Base-by-base conservation (phyloP, 2,888 invertebrate genomes). In the Melangyna quadrimaculata region DNA sequence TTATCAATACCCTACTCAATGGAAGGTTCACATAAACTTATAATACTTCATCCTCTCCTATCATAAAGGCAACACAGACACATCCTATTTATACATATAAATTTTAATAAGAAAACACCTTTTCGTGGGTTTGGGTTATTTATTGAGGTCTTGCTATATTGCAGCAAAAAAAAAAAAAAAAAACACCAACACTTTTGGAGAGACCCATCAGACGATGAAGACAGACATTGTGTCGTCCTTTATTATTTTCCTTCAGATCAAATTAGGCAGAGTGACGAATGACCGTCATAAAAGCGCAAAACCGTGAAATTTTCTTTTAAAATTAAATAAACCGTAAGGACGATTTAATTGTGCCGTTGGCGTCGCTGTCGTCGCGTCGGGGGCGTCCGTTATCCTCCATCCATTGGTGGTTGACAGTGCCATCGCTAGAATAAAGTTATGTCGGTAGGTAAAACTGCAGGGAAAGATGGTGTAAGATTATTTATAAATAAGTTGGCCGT, bases 271-370 rank as follows among this genome's bases (percentile, higher is more conserved):
- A 32, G 80, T 86, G 86, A 86, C 86, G 80, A 78, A 86, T 80
- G 80, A 57, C 77, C 86, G 69, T 80, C 86, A 86, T 86, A 86
- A 80, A 86, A 69, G 77, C 77, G 73, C 63, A 75, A 80, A 61
- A 72, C 77, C 77, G 72, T 80, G 61, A 86, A 86, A 86, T 86
- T 71, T 77, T 80, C 80, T 73, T 63, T 65, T 63, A 70, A 80
- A 80, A 80, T 86, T 77, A 77, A 86, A 86, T 86, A 80, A 80
- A 80, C 77, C 80, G 72, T 80, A 80, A 77, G 80, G 80, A 86
- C 72, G 77, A 86, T 86, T 86, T 86, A 86, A 86, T 86, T 86
- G 80, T 73, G 75, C 70, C 55, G 48, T 69, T 53, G 35, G 51
- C 24, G 43, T 40, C 61, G 40, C 2, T 17, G 9, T 55, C 10